Percentiles rank a stretch among this genome's conserved stretches.
These are phyloP conservation scores for Verasper variegatus DNA, from an alignment of 2,113 vertebrate genomes.

Conservation along the genomic window DNA sequence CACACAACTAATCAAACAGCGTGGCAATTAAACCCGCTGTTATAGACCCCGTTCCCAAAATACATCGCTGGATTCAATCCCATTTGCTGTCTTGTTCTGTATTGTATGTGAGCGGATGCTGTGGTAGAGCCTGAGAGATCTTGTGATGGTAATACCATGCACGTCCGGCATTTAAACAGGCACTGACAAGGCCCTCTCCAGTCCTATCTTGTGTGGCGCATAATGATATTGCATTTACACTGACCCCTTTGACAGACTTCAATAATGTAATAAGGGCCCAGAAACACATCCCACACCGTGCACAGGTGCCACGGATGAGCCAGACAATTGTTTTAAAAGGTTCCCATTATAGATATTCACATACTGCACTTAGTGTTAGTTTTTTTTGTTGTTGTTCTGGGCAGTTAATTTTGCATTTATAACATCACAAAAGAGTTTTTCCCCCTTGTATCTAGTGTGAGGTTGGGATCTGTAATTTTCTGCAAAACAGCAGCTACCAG, in stretches of 20 bases:
- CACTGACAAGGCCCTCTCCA: slow-evolving; percentile 21
- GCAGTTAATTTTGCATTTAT: slow-evolving; percentile 3
- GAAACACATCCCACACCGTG: slow-evolving; percentile 22
- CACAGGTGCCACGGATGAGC: not conserved
- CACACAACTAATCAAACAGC: slow-evolving; percentile 9
- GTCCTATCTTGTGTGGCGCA: slow-evolving; percentile 46
- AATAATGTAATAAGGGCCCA: slow-evolving; percentile 20
- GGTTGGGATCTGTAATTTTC: slow-evolving; percentile 8
- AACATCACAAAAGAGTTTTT: slow-evolving; percentile 1
- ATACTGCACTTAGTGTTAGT: not conserved
- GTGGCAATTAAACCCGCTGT: not conserved
- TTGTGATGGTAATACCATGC: slow-evolving; percentile 57
- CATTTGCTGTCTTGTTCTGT: slow-evolving; percentile 45
- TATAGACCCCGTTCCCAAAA: not conserved
- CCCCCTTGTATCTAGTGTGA: not conserved
- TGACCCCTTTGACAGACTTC: slow-evolving; percentile 40
- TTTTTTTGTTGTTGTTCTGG: not conserved
- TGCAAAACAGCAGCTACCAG: not conserved
- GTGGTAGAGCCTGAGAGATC: slow-evolving; percentile 59
- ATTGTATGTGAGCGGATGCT: slow-evolving; percentile 40
- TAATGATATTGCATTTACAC: slow-evolving; percentile 61
- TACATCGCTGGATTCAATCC: slow-evolving; percentile 40
- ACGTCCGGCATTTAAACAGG: slow-evolving; percentile 64
- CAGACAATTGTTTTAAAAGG: not conserved
- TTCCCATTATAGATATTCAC: not conserved